A percentile compares a stretch with the other conserved stretches of the same genome.
These are phyloP conservation scores for Poecile atricapillus DNA, from an alignment of 2,113 vertebrate species.

Conservation along the genomic window DNA sequence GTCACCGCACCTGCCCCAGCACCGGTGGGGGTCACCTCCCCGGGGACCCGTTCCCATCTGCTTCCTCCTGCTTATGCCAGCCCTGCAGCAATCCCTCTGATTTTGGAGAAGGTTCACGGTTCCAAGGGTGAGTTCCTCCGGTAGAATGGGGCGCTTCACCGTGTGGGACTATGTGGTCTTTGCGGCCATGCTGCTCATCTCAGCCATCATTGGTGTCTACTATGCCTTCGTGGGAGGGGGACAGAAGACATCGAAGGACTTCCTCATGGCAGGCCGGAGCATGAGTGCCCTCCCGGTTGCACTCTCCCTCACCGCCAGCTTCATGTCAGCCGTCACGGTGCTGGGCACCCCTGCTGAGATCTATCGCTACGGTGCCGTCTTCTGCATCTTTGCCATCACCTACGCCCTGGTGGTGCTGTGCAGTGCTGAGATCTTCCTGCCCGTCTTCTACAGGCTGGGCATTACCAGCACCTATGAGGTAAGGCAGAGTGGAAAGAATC, in stretches of 20 bases:
- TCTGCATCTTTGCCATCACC: constrained; percentile 77
- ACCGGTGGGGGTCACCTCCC: not conserved
- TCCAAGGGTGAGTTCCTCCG: not conserved
- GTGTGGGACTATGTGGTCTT: constrained; percentile 92
- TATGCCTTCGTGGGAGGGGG: constrained; percentile 79
- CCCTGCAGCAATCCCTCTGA: not conserved
- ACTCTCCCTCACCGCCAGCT: constrained; percentile 90
- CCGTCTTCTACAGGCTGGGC: constrained; percentile 89
- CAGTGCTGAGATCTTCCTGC: constrained; percentile 89
- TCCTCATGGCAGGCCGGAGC: constrained; percentile 84
- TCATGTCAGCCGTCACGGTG: constrained; percentile 94
- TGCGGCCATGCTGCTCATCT: constrained; percentile 83
- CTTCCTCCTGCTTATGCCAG: not conserved
- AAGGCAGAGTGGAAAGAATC: not conserved
- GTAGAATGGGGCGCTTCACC: constrained; percentile 64
- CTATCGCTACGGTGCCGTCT: constrained; percentile 83
- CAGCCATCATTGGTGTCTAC: constrained; percentile 86
- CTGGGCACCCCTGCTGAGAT: constrained; percentile 89
- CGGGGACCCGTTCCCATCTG: not conserved
- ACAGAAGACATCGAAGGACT: constrained; percentile 78
- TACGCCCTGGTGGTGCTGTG: constrained; percentile 77
- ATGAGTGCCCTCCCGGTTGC: constrained; percentile 86
- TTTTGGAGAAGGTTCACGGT: not conserved
- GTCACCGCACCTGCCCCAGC: too few relatives aligned
- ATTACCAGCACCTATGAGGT: constrained; percentile 92